These are phyloP conservation scores for Dendrolimus kikuchii DNA, from an alignment of 1,140 invertebrate species.

Conservation along the genomic window DNA sequence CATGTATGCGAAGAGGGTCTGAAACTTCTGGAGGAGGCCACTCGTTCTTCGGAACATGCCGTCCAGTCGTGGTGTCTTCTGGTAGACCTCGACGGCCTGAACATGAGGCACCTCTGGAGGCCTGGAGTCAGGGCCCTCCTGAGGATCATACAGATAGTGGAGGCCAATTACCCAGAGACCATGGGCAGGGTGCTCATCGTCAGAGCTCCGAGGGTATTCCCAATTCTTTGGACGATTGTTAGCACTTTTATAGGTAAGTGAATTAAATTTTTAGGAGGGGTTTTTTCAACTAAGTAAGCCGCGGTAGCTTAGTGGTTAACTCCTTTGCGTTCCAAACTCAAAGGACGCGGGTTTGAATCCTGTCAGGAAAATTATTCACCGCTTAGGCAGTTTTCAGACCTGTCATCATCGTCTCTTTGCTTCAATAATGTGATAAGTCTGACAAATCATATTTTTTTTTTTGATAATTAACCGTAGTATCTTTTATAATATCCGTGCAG, in stretches of 20 bases:
- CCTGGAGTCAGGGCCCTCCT: constrained; percentile 92
- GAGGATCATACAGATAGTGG: constrained; percentile 95
- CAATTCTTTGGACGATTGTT: constrained; percentile 97
- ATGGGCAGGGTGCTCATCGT: constrained; percentile 92
- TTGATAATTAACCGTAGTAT: no score
- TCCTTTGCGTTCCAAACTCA: no score
- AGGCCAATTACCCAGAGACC: constrained; percentile 97
- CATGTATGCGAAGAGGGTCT: constrained; percentile 92
- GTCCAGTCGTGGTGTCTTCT: constrained; percentile 92
- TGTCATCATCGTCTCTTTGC: no score
- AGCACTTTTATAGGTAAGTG: constrained; percentile 88
- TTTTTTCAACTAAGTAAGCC: no score
- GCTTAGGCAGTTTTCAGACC: no score
- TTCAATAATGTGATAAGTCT: no score
- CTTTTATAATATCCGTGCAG: no score
- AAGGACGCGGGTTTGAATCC: no score
- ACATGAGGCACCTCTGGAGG: constrained; percentile 96
- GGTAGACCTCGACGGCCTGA: constrained; percentile 94
- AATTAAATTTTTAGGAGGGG: no score
- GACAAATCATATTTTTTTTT: no score
- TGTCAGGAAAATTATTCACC: no score
- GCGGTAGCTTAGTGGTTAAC: no score
- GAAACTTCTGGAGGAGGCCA: constrained; percentile 87
- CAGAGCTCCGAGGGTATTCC: constrained; percentile 92
- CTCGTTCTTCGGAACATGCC: constrained; percentile 80